A percentile compares a stretch with the other conserved stretches of the same genome.
Evolutionary conservation across 2,888 invertebrate species (phyloP).

Genomic region (Physocephala rufipes): DNA sequence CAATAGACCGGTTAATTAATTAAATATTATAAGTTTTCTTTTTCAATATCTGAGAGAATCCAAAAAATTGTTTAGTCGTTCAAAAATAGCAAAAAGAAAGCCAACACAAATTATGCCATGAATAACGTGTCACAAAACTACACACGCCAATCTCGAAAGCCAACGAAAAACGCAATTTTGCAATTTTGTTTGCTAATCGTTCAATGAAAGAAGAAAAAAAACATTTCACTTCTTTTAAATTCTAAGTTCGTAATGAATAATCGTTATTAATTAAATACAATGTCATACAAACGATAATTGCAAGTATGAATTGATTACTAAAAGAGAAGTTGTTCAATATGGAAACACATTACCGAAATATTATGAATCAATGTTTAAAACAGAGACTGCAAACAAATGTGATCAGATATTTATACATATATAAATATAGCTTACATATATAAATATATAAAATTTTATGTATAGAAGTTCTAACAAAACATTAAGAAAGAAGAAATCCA

Average conservation of each 20-base stretch:
- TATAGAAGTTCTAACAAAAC: constrained; percentile 43
- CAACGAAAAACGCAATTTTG: constrained; percentile 64
- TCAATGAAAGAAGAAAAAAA: constrained; percentile 19
- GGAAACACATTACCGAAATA: constrained; percentile 42
- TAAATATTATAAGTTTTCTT: constrained; percentile 46
- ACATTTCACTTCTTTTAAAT: background rate
- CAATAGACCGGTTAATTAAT: constrained; percentile 58
- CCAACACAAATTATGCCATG: constrained; percentile 30
- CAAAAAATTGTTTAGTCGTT: constrained; percentile 52
- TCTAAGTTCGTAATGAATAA: too few species aligned
- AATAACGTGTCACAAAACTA: constrained; percentile 33
- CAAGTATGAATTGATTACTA: too few species aligned
- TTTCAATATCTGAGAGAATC: constrained; percentile 30
- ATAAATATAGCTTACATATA: constrained; percentile 54
- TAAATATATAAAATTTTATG: constrained; percentile 22
- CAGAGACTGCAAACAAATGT: constrained; percentile 67
- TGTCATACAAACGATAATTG: constrained; percentile 9
- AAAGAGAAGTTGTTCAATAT: constrained; percentile 27
- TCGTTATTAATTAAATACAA: background rate
- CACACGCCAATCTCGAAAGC: constrained; percentile 50
- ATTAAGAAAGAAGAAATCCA: constrained; percentile 42
- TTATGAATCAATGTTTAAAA: constrained; percentile 57
- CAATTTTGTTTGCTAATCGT: constrained; percentile 35
- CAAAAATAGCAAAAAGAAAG: constrained; percentile 40
- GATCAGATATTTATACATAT: constrained; percentile 67